Evolutionary conservation across 2,797 vertebrate genomes (phyloP), one percentile per base, ranked within the genome.

Genomic region (Lutjanus campechanus): DNA sequence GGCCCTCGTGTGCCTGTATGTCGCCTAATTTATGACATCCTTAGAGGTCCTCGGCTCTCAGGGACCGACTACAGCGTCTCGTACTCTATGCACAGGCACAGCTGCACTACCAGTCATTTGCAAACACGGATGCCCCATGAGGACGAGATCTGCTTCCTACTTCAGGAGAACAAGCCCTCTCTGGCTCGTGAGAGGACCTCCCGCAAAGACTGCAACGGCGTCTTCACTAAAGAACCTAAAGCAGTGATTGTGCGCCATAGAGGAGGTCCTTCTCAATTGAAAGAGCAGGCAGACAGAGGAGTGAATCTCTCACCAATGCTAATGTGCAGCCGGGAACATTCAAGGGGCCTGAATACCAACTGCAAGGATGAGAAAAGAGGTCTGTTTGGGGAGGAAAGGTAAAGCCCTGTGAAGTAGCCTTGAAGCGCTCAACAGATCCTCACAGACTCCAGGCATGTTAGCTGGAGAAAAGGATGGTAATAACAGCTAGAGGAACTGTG

Each of bases 401-500:
- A 90, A 91, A 91, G 81, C 86, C 87, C 68, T 84, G 84, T 85
- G 79, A 91, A 86, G 86, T 85, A 88, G 87, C 83, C 82, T 83
- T 66, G 91, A 84, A 87, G 85, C 64, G 25, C 83, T 86, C 68
- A 80, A 85, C 80, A 93, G 88, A 92, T 86, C 87, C 91, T 91
- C 73, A 81, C 81, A 83, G 81, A 89, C 88, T 89, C 73, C 66
- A 75, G 76, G 88, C 83, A 82, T 87, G 86, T 92, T 87, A 85
- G 84, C 88, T 89, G 22, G 19, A 78, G 85, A 83, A 87, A 89
- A 78, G 80, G 88, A 91, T 85, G 88, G 87, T 91, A 94, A 95
- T 93, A 93, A 88, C 90, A 88, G 88, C 81, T 62, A 62, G 79
- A 73, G 81, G 83, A 91, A 89, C 79, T 82, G 90, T 91, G 90